Conservation (phyloP, 37 sponge, comb jelly and placozoan genomes). For the Aphrocallistes beatrix region DNA sequence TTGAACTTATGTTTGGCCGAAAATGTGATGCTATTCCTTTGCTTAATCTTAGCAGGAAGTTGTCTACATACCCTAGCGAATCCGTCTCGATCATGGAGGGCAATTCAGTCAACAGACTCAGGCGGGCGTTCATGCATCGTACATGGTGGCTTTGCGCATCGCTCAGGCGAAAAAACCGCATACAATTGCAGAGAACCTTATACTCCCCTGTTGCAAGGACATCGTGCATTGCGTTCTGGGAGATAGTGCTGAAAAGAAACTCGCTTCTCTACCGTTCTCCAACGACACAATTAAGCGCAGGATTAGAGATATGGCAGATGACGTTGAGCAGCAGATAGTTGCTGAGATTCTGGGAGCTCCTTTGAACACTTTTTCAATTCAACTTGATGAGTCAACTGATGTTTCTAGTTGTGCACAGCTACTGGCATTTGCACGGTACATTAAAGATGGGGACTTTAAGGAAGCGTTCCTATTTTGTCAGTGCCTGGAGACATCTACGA, state of each 20-base stretch:
- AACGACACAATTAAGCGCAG: not conserved
- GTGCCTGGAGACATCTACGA: not conserved
- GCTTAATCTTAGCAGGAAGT: no score
- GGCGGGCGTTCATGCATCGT: not conserved
- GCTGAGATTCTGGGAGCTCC: not conserved
- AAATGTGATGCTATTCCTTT: no score
- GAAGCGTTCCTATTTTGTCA: not conserved
- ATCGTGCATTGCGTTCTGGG: not conserved
- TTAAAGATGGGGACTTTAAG: not conserved
- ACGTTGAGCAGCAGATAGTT: not conserved
- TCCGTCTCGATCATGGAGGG: not conserved
- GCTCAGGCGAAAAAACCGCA: not conserved
- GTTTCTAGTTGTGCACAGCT: constrained; percentile 15
- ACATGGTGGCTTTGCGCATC: not conserved
- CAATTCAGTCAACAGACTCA: not conserved
- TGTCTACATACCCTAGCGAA: no score
- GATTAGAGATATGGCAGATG: not conserved
- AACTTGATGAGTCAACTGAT: not conserved
- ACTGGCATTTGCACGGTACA: not conserved
- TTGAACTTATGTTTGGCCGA: no score
- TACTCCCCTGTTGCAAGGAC: not conserved
- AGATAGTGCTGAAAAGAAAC: not conserved
- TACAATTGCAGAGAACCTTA: not conserved
- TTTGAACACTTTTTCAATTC: not conserved
- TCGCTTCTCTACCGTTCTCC: not conserved